phyloP scores from a whole-genome alignment of 2,888 invertebrate species.

The Sipha maydis region DNA sequence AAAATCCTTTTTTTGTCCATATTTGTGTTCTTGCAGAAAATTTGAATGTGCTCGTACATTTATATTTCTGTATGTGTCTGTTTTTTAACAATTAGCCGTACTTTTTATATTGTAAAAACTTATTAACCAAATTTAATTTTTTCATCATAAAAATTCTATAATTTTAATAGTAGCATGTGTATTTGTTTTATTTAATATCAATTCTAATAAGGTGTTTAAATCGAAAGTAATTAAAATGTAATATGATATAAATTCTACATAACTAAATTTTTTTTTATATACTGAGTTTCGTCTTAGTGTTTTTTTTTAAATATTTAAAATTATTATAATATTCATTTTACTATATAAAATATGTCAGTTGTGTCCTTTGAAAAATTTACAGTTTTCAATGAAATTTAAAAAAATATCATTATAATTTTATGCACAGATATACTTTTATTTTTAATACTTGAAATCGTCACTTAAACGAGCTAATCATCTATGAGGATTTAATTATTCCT shows the following conservation, averaged over 20 bases:
- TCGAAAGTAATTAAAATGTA: not conserved
- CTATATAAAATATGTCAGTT: slow-evolving; percentile 12
- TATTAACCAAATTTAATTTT: not conserved
- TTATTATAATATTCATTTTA: slow-evolving; percentile 35
- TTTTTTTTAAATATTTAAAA: not conserved
- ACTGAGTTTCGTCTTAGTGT: not conserved
- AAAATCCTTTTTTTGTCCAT: not conserved
- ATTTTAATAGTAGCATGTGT: not conserved
- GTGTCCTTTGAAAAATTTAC: slow-evolving; percentile 13
- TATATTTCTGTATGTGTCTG: not conserved
- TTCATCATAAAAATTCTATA: not conserved
- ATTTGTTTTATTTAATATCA: not conserved
- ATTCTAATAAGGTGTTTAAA: not conserved
- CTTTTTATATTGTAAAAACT: not conserved
- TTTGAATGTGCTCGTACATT: too few relatives aligned
- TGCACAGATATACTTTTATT: not conserved
- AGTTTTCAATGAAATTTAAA: not conserved
- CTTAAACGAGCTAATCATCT: not conserved
- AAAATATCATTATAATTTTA: slow-evolving; percentile 9
- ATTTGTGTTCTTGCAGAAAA: not conserved
- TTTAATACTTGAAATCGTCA: not conserved
- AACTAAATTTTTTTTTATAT: too few relatives aligned
- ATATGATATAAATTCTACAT: not conserved
- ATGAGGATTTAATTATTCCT: not conserved
- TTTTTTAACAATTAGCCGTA: not conserved